Conservation (phyloP, 2,888 invertebrate genomes). For the Pegoplata infirma region DNA sequence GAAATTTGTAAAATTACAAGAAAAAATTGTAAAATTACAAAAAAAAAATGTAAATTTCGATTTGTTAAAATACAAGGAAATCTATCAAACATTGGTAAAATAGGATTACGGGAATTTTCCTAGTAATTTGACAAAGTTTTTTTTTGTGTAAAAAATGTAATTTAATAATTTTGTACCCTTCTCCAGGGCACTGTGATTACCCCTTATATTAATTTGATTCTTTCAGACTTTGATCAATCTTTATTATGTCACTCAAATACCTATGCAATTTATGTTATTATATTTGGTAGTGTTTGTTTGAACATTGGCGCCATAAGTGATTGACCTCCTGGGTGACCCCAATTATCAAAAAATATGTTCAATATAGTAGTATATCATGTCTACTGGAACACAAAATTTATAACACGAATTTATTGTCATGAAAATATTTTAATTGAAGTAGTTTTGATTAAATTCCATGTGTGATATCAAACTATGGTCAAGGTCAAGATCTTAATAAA, state of each 20-base stretch:
- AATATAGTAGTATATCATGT: not conserved
- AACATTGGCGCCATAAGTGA: not conserved
- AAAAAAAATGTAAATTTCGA: too few relatives aligned
- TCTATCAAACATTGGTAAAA: too few relatives aligned
- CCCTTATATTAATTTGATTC: not conserved
- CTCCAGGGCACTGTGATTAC: too few relatives aligned
- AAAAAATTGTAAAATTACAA: too few relatives aligned
- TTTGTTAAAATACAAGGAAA: too few relatives aligned
- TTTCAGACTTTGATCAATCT: not conserved
- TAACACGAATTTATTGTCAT: constrained; percentile 7
- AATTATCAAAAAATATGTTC: not conserved
- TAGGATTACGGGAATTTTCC: too few relatives aligned
- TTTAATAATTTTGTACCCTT: too few relatives aligned
- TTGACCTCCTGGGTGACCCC: constrained; percentile 5
- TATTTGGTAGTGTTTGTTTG: not conserved
- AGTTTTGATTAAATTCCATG: constrained; percentile 16
- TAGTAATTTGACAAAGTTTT: too few relatives aligned
- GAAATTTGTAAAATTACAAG: too few relatives aligned
- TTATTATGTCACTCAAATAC: not conserved
- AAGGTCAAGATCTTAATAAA: too few relatives aligned
- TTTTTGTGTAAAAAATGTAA: too few relatives aligned
- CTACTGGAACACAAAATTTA: not conserved
- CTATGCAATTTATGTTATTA: not conserved
- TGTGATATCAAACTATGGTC: not conserved
- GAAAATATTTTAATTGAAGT: not conserved